Conservation (phyloP, 2,113 vertebrate genomes). For the Gnathonemus longibarbis region DNA sequence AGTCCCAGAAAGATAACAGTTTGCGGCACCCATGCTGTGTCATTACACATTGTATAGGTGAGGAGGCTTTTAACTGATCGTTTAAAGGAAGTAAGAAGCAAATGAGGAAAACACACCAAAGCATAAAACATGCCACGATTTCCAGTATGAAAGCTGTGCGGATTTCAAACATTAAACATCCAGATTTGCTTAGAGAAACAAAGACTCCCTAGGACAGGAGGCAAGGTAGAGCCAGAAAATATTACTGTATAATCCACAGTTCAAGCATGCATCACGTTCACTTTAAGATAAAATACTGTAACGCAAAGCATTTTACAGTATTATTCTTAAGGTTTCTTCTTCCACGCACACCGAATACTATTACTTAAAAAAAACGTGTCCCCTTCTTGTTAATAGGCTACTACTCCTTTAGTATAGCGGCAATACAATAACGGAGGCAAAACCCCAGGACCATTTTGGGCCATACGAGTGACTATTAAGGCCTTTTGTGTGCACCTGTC, state of each 20-base stretch:
- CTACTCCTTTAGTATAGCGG: background rate
- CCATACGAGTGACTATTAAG: background rate
- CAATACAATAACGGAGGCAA: background rate
- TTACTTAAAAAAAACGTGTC: background rate
- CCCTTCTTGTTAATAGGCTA: background rate
- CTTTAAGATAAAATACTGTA: background rate
- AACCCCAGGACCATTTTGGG: background rate
- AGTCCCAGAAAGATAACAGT: constrained; percentile 21
- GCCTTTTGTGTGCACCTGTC: constrained; percentile 19
- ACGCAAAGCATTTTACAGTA: background rate
- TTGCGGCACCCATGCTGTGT: constrained; percentile 33
- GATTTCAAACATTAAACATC: constrained; percentile 63
- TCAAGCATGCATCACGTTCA: background rate
- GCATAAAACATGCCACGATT: constrained; percentile 56
- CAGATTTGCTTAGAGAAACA: constrained; percentile 57
- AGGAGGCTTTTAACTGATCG: background rate
- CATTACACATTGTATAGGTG: constrained; percentile 25
- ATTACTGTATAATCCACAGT: background rate
- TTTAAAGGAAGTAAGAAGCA: background rate
- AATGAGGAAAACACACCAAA: background rate
- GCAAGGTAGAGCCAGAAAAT: constrained; percentile 27
- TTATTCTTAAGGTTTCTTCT: background rate
- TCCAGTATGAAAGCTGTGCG: constrained; percentile 56
- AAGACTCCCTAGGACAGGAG: constrained; percentile 27
- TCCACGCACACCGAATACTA: background rate